Evolutionary conservation across 2,797 vertebrate species (phyloP).

Genomic region (Diplodus puntazzo): DNA sequence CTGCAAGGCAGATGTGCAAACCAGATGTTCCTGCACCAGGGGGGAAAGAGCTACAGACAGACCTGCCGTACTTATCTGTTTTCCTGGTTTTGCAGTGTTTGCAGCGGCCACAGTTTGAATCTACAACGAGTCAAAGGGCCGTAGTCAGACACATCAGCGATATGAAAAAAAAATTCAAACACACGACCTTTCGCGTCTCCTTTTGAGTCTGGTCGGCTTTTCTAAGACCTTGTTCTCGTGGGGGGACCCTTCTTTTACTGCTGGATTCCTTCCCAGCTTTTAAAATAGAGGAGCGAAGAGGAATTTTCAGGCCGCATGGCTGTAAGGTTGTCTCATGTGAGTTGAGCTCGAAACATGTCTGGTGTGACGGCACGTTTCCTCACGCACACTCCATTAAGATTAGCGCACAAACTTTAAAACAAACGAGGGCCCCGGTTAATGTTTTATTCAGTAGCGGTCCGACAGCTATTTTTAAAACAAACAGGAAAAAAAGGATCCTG

Average conservation of each 20-base stretch:
- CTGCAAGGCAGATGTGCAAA: conserved; percentile 77
- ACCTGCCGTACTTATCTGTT: conserved; percentile 42
- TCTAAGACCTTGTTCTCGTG: conserved; percentile 3
- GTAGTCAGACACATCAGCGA: conserved; percentile 12
- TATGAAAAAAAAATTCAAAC: conserved; percentile 3
- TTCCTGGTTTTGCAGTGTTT: conserved; percentile 1
- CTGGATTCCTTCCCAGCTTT: conserved; percentile 24
- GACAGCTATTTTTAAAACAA: conserved; percentile 66
- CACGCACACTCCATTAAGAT: conserved; percentile 33
- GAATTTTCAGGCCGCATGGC: not conserved
- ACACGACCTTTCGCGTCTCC: not conserved
- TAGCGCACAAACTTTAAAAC: conserved; percentile 35
- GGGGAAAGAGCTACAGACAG: conserved; percentile 44
- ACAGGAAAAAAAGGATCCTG: not conserved
- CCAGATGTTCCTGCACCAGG: conserved; percentile 74
- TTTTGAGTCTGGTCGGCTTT: conserved; percentile 37
- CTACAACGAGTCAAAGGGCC: conserved; percentile 16
- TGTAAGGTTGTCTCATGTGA: conserved; percentile 17
- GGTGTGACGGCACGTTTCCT: conserved; percentile 13
- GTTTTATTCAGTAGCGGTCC: conserved; percentile 68
- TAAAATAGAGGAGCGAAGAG: conserved; percentile 16
- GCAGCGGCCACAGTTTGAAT: conserved; percentile 18
- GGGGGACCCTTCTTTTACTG: conserved; percentile 2
- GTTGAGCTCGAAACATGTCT: conserved; percentile 30
- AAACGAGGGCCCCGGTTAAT: conserved; percentile 47